Conservation (phyloP, 2,888 invertebrate species). For the Drosophila recens region DNA sequence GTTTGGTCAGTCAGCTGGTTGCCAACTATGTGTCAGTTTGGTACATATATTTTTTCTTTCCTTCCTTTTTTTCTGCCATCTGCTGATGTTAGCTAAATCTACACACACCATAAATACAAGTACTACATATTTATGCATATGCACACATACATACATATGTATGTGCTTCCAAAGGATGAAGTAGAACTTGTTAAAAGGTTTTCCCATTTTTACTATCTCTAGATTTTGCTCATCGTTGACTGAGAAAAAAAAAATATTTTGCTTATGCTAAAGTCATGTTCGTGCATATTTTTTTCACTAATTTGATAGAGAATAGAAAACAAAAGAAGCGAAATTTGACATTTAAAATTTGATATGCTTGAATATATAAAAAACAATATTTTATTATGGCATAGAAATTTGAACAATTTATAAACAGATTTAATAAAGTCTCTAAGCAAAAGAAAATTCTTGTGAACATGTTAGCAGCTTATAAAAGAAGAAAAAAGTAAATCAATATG, state of each 20-base stretch:
- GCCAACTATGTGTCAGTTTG: constrained; percentile 61
- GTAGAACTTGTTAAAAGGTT: constrained; percentile 63
- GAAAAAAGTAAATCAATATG: background rate
- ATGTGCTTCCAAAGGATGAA: constrained; percentile 31
- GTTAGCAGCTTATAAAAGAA: background rate
- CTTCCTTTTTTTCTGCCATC: background rate
- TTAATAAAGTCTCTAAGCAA: too few relatives aligned
- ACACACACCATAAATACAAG: constrained; percentile 6
- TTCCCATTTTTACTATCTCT: constrained; percentile 9
- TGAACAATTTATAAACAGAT: background rate
- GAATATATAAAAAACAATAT: background rate
- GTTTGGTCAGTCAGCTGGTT: constrained; percentile 19
- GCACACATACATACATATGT: background rate
- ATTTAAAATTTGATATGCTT: constrained; percentile 3
- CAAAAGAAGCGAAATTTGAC: constrained; percentile 46
- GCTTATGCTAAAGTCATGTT: constrained; percentile 57
- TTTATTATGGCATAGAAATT: too few relatives aligned
- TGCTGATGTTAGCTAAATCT: constrained; percentile 3
- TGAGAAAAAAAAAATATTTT: constrained; percentile 50
- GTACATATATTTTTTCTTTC: background rate
- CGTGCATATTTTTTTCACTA: constrained; percentile 68
- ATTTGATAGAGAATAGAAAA: constrained; percentile 53
- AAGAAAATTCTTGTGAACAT: too few relatives aligned
- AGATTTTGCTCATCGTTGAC: background rate
- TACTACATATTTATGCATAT: constrained; percentile 2